Conservation (phyloP, 2,888 invertebrate genomes). For the Hecatera dysodea region DNA sequence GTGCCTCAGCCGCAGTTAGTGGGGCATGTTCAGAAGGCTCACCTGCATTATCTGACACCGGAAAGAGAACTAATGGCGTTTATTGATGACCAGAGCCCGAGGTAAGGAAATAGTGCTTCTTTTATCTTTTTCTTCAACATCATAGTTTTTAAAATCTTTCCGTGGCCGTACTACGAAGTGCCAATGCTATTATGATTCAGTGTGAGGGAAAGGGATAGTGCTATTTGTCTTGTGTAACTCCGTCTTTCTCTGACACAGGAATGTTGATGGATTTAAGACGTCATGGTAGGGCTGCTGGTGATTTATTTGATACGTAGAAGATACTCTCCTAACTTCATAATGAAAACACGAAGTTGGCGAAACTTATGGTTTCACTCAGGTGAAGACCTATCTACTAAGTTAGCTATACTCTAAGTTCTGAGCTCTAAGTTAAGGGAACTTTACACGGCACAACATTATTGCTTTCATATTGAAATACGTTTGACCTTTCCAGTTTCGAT, state of each 20-base stretch:
- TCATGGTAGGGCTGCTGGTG: too few species aligned
- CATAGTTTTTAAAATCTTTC: too few species aligned
- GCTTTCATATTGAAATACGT: neutral
- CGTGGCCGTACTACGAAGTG: too few species aligned
- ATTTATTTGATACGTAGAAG: neutral
- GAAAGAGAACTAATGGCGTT: constrained; percentile 95
- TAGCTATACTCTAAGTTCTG: constrained; percentile 9
- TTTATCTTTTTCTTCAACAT: too few species aligned
- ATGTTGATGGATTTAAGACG: too few species aligned
- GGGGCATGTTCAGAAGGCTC: constrained; percentile 95
- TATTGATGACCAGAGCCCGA: constrained; percentile 93
- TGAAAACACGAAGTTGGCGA: constrained; percentile 9
- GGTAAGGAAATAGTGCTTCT: constrained; percentile 71
- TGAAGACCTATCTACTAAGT: neutral
- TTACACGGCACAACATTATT: neutral
- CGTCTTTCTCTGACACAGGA: too few species aligned
- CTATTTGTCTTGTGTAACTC: too few species aligned
- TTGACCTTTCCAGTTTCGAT: constrained; percentile 79
- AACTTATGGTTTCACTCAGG: constrained; percentile 18
- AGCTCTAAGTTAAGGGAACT: constrained; percentile 18
- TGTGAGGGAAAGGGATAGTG: too few species aligned
- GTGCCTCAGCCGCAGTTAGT: constrained; percentile 94
- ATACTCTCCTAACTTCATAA: constrained; percentile 4
- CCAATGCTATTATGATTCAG: too few species aligned
- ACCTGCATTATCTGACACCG: constrained; percentile 95